Evolutionary conservation across 2,113 vertebrate genomes (phyloP).

Genomic region (Cyprinodon tularosa): DNA sequence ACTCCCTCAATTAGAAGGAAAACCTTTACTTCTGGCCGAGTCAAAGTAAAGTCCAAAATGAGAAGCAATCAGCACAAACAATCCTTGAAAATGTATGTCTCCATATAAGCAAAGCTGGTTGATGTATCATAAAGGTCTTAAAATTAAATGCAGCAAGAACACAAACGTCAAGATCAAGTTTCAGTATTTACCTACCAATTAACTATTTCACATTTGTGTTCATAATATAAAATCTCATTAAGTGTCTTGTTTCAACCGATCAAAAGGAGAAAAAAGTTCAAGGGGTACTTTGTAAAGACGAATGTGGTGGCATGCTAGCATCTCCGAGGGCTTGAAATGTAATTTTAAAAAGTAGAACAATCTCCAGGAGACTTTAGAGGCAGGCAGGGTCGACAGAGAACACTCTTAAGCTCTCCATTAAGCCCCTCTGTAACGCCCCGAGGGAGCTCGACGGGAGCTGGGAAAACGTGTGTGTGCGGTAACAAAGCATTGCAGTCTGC

Average conservation of each 20-base stretch:
- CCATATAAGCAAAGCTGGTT: no score
- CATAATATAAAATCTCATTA: neutral
- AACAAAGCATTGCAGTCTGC: conserved; percentile 1
- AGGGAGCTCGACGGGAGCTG: conserved; percentile 26
- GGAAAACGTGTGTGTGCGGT: conserved; percentile 2
- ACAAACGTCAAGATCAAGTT: no score
- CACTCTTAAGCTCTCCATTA: conserved; percentile 46
- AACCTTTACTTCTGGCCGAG: no score
- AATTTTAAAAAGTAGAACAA: conserved; percentile 62
- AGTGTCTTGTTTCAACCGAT: neutral
- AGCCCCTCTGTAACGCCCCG: conserved; percentile 16
- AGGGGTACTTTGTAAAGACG: neutral
- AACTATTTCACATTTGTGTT: neutral
- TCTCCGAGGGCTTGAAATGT: conserved; percentile 41
- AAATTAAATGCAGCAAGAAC: no score
- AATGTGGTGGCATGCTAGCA: conserved; percentile 16
- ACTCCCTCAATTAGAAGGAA: no score
- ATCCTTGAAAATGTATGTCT: no score
- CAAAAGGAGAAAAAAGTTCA: neutral
- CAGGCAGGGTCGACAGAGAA: conserved; percentile 33
- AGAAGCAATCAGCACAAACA: no score
- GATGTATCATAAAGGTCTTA: no score
- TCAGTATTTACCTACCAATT: no score
- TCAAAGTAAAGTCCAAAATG: no score
- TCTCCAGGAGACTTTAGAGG: conserved; percentile 32